Evolutionary conservation across 2,797 vertebrate genomes (phyloP).

Genomic region (Tamandua tetradactyla): DNA sequence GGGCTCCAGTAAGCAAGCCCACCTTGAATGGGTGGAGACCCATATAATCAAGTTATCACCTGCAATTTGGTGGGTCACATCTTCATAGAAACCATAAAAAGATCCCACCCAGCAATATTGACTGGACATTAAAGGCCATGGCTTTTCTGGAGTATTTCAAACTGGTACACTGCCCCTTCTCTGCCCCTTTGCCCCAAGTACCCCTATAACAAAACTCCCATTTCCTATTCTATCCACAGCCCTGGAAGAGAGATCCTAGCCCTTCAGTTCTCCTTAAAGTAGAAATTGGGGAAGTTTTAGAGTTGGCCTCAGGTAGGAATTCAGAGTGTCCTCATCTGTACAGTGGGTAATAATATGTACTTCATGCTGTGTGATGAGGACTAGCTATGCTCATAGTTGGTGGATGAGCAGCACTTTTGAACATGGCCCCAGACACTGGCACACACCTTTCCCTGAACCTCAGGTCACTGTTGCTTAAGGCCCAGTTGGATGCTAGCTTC

Average conservation of each 20-base stretch:
- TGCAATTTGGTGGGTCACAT: too few species aligned
- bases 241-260: neutral
- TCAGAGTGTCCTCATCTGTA: neutral
- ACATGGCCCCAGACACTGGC: slow-evolving; percentile 12
- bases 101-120: too few species aligned
- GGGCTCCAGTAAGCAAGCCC: too few species aligned
- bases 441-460: slow-evolving; percentile 61
- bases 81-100: too few species aligned
- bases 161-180: too few species aligned
- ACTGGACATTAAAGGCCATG: too few species aligned
- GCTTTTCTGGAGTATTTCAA: too few species aligned
- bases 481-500: slow-evolving; percentile 53
- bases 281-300: neutral
- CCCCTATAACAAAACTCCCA: neutral
- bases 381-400: neutral
- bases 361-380: neutral
- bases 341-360: neutral
- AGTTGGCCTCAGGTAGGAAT: neutral
- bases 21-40: too few species aligned
- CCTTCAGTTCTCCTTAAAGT: neutral
- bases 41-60: too few species aligned
- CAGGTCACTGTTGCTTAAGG: slow-evolving; percentile 53
- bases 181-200: neutral
- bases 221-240: neutral
- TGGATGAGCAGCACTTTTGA: neutral